Evolutionary conservation across 2,888 invertebrate species (phyloP).

Genomic region (Drosophila ustulata): DNA sequence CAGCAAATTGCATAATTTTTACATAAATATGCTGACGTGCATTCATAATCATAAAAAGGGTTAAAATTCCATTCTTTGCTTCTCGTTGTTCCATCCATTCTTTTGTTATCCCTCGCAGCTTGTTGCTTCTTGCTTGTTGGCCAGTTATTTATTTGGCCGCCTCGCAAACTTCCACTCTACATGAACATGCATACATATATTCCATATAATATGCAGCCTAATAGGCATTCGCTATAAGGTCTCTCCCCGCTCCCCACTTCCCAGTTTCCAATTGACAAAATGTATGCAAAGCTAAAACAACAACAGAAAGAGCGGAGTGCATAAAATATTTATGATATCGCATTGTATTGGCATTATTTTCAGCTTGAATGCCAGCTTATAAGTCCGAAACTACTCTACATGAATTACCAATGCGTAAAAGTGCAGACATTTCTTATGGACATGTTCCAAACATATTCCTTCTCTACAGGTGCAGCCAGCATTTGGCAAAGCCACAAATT

Average conservation of each 20-base stretch:
- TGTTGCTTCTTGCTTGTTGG: constrained; percentile 31
- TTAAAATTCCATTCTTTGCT: constrained; percentile 58
- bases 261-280: constrained; percentile 64
- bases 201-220: constrained; percentile 76
- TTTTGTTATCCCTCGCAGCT: constrained; percentile 29
- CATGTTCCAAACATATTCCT: neutral
- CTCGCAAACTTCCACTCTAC: constrained; percentile 24
- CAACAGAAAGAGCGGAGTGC: constrained; percentile 57
- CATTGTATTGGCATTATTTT: constrained; percentile 73
- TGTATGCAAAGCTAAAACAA: constrained; percentile 72
- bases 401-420: constrained; percentile 59
- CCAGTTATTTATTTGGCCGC: constrained; percentile 77
- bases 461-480: constrained; percentile 48
- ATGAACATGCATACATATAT: constrained; percentile 32
- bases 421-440: constrained; percentile 37
- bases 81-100: constrained; percentile 30
- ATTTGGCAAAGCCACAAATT: neutral
- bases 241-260: neutral
- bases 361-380: constrained; percentile 70
- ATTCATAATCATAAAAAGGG: constrained; percentile 81
- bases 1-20: constrained; percentile 81
- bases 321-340: constrained; percentile 80
- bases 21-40: constrained; percentile 81
- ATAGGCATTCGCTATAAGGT: constrained; percentile 69
- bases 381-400: constrained; percentile 50